These are phyloP conservation scores for Lordiphosa clarofinis DNA, from an alignment of 1,140 invertebrate genomes.

Conservation along the genomic window DNA sequence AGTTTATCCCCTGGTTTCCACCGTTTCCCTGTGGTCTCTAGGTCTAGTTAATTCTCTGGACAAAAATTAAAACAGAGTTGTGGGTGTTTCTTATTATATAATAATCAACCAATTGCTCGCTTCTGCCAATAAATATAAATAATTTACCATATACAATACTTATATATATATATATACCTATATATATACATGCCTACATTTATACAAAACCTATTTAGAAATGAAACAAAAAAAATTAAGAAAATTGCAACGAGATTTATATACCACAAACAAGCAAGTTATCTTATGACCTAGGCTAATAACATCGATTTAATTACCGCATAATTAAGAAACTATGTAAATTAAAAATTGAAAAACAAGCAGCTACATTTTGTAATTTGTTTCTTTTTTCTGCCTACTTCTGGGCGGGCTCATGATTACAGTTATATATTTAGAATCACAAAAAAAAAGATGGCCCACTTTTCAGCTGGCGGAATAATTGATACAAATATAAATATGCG, in stretches of 20 bases:
- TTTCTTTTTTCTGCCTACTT: too few species aligned
- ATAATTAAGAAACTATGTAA: slow-evolving; percentile 7
- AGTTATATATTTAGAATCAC: too few species aligned
- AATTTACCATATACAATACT: slow-evolving; percentile 8
- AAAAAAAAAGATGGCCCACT: too few species aligned
- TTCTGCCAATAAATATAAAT: slow-evolving; percentile 69
- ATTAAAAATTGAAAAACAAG: slow-evolving; percentile 17
- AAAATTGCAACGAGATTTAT: slow-evolving; percentile 44
- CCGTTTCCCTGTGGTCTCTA: too few species aligned
- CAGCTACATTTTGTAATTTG: too few species aligned
- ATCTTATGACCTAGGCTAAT: slow-evolving; percentile 53
- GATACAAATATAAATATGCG: too few species aligned
- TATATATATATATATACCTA: not conserved
- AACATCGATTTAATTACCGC: slow-evolving; percentile 23
- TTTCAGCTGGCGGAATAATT: too few species aligned
- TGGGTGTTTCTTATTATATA: slow-evolving; percentile 1
- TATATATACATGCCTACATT: slow-evolving; percentile 13
- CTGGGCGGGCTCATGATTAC: too few species aligned
- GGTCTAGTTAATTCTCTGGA: too few species aligned
- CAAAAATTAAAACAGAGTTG: too few species aligned
- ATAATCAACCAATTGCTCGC: slow-evolving; percentile 64
- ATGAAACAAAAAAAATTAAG: slow-evolving; percentile 11
- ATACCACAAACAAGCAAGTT: slow-evolving; percentile 29
- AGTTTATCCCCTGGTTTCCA: too few species aligned
- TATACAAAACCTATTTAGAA: slow-evolving; percentile 17